These are phyloP conservation scores for Agrypnia vestita DNA, from an alignment of 1,140 invertebrate species.

Conservation along the genomic window DNA sequence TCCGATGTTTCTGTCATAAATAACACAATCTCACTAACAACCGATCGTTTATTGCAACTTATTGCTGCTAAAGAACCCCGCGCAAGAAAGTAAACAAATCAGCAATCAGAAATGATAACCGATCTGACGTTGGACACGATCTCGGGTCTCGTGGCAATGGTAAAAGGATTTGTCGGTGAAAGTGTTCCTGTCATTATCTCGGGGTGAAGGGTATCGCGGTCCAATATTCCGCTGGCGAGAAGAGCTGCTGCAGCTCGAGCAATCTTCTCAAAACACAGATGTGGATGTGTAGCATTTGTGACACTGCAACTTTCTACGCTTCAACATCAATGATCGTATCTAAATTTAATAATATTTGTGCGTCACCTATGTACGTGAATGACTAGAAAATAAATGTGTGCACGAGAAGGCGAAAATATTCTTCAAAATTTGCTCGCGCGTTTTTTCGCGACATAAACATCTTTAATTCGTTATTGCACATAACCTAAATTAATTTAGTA, in stretches of 20 bases:
- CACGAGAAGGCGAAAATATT: too few relatives aligned
- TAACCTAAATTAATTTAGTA: too few relatives aligned
- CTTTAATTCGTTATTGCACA: too few relatives aligned
- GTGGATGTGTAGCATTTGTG: not conserved
- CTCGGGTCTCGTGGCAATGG: conserved; percentile 9
- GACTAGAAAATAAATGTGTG: too few relatives aligned
- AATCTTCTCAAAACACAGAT: not conserved
- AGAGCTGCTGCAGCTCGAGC: not conserved
- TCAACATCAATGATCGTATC: not conserved
- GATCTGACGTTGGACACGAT: conserved; percentile 30
- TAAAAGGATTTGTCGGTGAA: conserved; percentile 37
- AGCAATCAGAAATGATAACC: conserved; percentile 34
- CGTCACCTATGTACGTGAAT: too few relatives aligned
- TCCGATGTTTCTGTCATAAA: too few relatives aligned
- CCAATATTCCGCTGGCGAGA: not conserved
- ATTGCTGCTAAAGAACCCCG: conserved; percentile 8
- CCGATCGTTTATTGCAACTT: not conserved
- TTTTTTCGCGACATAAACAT: too few relatives aligned
- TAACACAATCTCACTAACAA: too few relatives aligned
- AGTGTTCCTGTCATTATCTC: conserved; percentile 15
- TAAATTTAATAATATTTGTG: too few relatives aligned
- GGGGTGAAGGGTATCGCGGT: conserved; percentile 16
- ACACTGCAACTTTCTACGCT: conserved; percentile 10
- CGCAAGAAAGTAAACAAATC: conserved; percentile 8
- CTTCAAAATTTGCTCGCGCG: too few relatives aligned